These are phyloP conservation scores for Ptychoptera contaminata DNA, from an alignment of 2,888 invertebrate species.

Conservation along the genomic window DNA sequence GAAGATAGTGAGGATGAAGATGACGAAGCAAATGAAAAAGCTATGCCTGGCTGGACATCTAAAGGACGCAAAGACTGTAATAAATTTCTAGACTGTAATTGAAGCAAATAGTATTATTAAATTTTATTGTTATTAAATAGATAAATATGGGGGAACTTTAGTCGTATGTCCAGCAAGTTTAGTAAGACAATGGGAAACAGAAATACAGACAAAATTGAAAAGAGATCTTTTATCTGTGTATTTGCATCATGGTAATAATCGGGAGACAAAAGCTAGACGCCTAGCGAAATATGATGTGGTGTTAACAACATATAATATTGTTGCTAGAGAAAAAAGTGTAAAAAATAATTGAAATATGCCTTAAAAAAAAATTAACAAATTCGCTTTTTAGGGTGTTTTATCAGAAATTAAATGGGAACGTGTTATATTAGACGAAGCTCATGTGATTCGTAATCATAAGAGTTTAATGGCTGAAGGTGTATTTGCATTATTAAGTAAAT, in stretches of 20 bases:
- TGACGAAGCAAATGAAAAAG: conserved; percentile 17
- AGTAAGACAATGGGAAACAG: conserved; percentile 77
- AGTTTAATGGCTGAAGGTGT: conserved; percentile 56
- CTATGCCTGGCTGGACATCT: conserved; percentile 18
- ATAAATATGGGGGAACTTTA: conserved; percentile 53
- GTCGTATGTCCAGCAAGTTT: conserved; percentile 87
- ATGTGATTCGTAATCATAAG: conserved; percentile 79
- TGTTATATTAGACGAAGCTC: conserved; percentile 86
- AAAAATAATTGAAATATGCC: neutral
- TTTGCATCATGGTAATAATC: conserved; percentile 67
- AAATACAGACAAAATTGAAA: conserved; percentile 48
- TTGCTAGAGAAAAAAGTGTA: conserved; percentile 39
- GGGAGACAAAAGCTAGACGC: conserved; percentile 44
- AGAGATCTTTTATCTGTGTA: conserved; percentile 44
- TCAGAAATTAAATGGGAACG: conserved; percentile 67
- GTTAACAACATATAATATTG: conserved; percentile 74
- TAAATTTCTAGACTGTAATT: neutral
- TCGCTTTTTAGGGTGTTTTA: conserved; percentile 33
- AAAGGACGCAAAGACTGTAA: conserved; percentile 24
- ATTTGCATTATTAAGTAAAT: conserved; percentile 41
- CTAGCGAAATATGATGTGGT: conserved; percentile 66
- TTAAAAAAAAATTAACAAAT: neutral
- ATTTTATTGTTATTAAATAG: conserved; percentile 17
- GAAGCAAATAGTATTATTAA: neutral
- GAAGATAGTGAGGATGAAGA: conserved; percentile 22